Evolutionary conservation across 2,888 invertebrate genomes (phyloP).

Genomic region (Mimachlamys varia): DNA sequence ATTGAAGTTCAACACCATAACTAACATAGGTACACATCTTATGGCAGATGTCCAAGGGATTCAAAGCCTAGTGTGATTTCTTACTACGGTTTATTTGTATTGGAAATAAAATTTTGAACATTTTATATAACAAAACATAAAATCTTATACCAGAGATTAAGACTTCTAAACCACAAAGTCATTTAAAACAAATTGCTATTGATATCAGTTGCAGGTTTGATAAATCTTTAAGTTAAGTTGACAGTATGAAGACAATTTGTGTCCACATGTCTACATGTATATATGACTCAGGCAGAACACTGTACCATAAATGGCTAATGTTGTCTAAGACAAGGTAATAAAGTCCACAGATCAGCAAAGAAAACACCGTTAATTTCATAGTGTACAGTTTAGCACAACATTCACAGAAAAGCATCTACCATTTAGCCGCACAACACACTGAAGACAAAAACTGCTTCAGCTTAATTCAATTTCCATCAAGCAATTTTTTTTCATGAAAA

Average conservation of each 20-base stretch:
- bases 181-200: neutral
- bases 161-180: neutral
- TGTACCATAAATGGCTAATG: neutral
- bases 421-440: neutral
- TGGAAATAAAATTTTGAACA: neutral
- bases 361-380: neutral
- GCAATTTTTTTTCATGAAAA: too few species aligned
- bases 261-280: neutral
- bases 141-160: neutral
- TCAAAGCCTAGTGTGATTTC: neutral
- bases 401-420: neutral
- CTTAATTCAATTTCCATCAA: neutral
- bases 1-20: slow-evolving; percentile 9
- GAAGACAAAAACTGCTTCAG: neutral
- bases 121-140: neutral
- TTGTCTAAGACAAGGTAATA: neutral
- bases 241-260: neutral
- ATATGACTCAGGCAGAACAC: neutral
- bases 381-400: neutral
- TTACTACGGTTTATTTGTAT: neutral
- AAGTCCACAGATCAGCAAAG: neutral
- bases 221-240: neutral
- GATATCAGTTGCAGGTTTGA: neutral
- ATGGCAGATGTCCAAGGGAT: neutral
- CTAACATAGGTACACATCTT: neutral